These are phyloP conservation scores for Ammospiza nelsoni DNA, from an alignment of 2,113 vertebrate species.

Conservation along the genomic window DNA sequence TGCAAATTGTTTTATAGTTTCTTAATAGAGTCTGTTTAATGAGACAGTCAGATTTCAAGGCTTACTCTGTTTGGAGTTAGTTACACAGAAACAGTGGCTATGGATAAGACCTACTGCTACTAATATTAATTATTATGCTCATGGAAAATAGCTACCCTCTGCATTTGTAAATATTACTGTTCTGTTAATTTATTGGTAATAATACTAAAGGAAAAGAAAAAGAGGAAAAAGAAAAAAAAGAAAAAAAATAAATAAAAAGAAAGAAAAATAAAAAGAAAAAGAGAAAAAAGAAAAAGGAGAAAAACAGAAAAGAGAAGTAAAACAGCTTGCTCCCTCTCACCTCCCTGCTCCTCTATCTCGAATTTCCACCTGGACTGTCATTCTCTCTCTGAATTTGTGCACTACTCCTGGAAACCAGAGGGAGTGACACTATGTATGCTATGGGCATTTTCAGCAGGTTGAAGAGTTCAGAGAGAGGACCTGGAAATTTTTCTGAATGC, in stretches of 20 bases:
- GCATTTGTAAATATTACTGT: not conserved
- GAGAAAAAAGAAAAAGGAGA: accelerated
- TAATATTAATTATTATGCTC: not conserved
- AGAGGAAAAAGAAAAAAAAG: accelerated
- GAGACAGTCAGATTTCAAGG: conserved; percentile 71
- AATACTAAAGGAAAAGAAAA: not conserved
- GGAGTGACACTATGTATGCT: not conserved
- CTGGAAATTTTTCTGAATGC: not conserved
- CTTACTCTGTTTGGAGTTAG: conserved; percentile 40
- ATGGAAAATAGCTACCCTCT: not conserved
- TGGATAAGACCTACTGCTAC: not conserved
- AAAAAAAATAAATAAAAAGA: accelerated
- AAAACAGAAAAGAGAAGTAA: not conserved
- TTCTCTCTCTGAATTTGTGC: not conserved
- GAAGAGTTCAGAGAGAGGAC: not conserved
- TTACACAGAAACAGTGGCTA: not conserved
- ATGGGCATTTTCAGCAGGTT: not conserved
- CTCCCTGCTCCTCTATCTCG: accelerated
- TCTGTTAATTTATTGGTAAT: not conserved
- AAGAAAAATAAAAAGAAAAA: not conserved
- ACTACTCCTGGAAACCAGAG: not conserved
- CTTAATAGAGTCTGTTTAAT: conserved; percentile 68
- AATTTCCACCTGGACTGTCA: not conserved
- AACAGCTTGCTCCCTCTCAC: not conserved
- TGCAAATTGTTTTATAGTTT: conserved; percentile 68